Evolutionary conservation across 2,888 invertebrate genomes (phyloP), one percentile per base, ranked within the genome.

Genomic region (Dicyrtoma fusca): DNA sequence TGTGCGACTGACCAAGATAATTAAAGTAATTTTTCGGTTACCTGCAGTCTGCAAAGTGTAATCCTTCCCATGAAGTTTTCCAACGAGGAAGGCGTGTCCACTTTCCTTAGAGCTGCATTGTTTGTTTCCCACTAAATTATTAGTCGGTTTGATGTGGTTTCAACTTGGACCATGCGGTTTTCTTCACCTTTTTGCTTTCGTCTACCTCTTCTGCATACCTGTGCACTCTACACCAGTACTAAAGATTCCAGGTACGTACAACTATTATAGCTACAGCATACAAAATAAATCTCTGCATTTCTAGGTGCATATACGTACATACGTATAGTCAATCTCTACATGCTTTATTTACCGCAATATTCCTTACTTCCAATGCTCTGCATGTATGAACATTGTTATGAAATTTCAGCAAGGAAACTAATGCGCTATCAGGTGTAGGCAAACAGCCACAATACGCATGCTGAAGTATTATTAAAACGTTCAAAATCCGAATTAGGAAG

Each of bases 21-120:
- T 69, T 61, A 69, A 69, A 69, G 59, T 61, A 69, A 69, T 69
- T 69, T 69, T 61, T 69, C 47, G 69, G 69, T 61, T 69, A 69
- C 61, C 59, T 69, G 69, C 49, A 49, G 23, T 17, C 49, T 51
- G n/a, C 25, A 42, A 11, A 55, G 45, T 64, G 64, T 10, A 59
- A 59, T 45, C 59, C 68, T 68, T 68, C 55, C 57, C 68, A 68
- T 68, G 57, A 23, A 8, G 49, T 25, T 42, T 42, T n/a, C 6
- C 23, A 53, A 49, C 25, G 23, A 61, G 61, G 49, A 61, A 61
- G 69, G 69, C 69, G 69, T 69, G 59, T 61, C 69, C 53, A 57
- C 26, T 26, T 69, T 42, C 61, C 49, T 69, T 69, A 69, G 47
- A 49, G 59, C 59, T 59, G 26, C 57, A 49, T 61, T 69, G 61